These are phyloP conservation scores for Pogonomyrmex barbatus DNA, from an alignment of 1,140 invertebrate species.

Conservation along the genomic window DNA sequence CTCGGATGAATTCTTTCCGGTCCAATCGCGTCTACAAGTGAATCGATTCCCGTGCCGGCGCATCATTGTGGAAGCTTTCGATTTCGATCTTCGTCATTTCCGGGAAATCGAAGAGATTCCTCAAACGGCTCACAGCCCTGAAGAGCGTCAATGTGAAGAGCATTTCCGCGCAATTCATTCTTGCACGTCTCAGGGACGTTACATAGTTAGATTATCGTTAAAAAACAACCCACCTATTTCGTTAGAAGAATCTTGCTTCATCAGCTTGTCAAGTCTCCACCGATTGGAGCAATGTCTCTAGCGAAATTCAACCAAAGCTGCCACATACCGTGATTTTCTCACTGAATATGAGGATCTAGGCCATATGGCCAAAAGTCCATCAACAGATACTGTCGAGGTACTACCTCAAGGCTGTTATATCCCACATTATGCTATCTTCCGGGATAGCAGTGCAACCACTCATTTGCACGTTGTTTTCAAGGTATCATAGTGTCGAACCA, in stretches of 20 bases:
- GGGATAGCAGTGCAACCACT: background rate
- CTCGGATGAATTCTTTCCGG: no score
- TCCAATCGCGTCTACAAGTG: no score
- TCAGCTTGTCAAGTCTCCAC: background rate
- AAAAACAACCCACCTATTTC: background rate
- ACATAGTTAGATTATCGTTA: background rate
- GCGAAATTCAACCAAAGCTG: accelerated
- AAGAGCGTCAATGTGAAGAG: background rate
- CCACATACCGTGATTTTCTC: background rate
- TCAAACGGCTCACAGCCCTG: background rate
- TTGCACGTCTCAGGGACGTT: background rate
- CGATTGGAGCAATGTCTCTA: background rate
- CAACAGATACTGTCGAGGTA: background rate
- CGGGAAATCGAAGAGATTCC: background rate
- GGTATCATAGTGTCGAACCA: background rate
- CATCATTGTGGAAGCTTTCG: background rate
- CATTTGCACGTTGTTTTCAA: background rate
- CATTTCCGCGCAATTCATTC: background rate
- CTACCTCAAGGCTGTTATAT: background rate
- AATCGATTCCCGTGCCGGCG: no score
- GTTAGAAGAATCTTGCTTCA: background rate
- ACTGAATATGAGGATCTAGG: background rate
- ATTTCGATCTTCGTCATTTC: background rate
- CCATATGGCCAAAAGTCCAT: background rate
- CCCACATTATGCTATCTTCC: background rate